These are phyloP conservation scores for Eleginops maclovinus DNA, from an alignment of 2,113 vertebrate genomes.

Conservation along the genomic window DNA sequence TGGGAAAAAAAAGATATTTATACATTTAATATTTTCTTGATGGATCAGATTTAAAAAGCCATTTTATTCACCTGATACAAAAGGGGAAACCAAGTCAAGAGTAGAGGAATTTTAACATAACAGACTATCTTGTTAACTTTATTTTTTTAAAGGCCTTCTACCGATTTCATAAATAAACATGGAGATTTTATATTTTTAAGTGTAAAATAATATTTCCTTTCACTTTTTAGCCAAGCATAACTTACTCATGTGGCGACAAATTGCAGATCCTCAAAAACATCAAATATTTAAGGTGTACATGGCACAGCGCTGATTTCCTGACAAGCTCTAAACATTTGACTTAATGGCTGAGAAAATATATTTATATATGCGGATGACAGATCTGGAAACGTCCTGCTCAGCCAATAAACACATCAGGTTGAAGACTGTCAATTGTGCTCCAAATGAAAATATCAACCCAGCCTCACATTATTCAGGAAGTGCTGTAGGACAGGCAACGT, in stretches of 20 bases:
- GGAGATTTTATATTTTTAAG: conserved; percentile 6
- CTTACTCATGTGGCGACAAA: conserved; percentile 50
- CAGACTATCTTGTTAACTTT: neutral
- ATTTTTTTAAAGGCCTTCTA: conserved; percentile 19
- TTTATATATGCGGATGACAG: conserved; percentile 75
- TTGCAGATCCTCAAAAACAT: conserved; percentile 55
- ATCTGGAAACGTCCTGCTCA: conserved; percentile 61
- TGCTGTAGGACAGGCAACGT: conserved; percentile 73
- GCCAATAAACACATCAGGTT: conserved; percentile 74
- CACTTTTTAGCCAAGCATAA: conserved; percentile 3
- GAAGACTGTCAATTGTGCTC: conserved; percentile 70
- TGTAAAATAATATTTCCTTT: conserved; percentile 30
- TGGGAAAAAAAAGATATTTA: neutral
- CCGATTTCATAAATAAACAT: conserved; percentile 22
- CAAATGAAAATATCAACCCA: conserved; percentile 67
- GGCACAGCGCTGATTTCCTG: conserved; percentile 74
- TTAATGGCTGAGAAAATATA: conserved; percentile 79
- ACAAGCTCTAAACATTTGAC: conserved; percentile 58
- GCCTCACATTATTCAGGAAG: conserved; percentile 72
- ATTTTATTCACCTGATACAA: neutral
- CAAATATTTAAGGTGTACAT: conserved; percentile 74
- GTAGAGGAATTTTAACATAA: conserved; percentile 6
- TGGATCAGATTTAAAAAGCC: conserved; percentile 3
- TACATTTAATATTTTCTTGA: conserved; percentile 4
- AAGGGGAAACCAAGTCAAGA: conserved; percentile 10